Base-by-base conservation (phyloP, 2,113 vertebrate genomes). In the Bufo gargarizans region DNA sequence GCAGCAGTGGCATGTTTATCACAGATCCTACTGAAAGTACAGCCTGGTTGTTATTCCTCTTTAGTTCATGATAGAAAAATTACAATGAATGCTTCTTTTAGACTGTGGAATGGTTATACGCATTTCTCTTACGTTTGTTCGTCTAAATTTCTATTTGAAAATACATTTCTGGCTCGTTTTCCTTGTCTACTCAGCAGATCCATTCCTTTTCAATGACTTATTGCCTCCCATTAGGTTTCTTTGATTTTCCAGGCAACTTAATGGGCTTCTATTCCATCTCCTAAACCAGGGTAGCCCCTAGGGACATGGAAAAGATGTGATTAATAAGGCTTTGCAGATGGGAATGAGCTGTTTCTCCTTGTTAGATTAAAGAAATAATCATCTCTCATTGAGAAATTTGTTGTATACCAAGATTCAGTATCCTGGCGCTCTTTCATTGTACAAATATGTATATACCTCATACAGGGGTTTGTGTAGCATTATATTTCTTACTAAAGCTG, bases 141-240 rank as follows among this genome's bases (percentile, higher is more conserved):
- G 22, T 61, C 67, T 85, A 61, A 47, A 87, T 19, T 49, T 50
- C 33, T 78, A 1, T 67, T 78, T 67, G 47, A 16, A 69, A 80
- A 87, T 65, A 56, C 9, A 86, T 77, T 78, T 78, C 45, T 77
- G 74, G 47, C 4, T 53, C 16, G 6, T 86, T 49, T 53, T 9
- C 58, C 43, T 79, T 50, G n/a, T 82, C 43, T 69, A 76, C 45
- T 82, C 76, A 72, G 77, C 50, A 88, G 74, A 69, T 74, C 63
- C 43, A 82, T 17, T 88, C 55, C 45, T 14, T 50, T 76, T 33
- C 43, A 82, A 22, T 82, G 67, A 88, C 79, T 56, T 88, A 82
- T 88, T 63, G 67, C 79, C 77, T 88, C 69, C 69, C 86, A 88
- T 88, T 88, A 82, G 56, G 56, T 13, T 33, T 45, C 67, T 88